Evolutionary conservation across 2,113 vertebrate genomes (phyloP).

Genomic region (Rhabdornis inornatus): DNA sequence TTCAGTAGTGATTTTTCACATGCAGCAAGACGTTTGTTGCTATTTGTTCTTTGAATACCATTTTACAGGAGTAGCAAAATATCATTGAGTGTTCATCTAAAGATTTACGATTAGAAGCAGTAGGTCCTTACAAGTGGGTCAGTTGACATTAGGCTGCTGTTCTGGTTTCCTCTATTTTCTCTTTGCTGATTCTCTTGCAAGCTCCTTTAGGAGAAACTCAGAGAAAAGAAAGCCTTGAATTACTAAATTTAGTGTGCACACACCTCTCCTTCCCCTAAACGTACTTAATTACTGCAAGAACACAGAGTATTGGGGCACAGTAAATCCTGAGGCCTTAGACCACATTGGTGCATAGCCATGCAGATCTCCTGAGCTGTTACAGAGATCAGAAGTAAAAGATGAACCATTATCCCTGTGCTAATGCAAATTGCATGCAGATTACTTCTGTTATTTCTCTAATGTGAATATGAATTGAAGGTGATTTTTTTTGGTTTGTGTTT

Average conservation of each 20-base stretch:
- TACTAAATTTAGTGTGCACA: not conserved
- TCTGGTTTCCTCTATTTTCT: not conserved
- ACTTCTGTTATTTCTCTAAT: not conserved
- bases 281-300: not conserved
- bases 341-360: not conserved
- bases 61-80: not conserved
- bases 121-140: not conserved
- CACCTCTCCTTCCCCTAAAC: not conserved
- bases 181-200: not conserved
- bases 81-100: not conserved
- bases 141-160: not conserved
- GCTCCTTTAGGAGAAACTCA: not conserved
- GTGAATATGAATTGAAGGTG: not conserved
- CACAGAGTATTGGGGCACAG: not conserved
- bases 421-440: not conserved
- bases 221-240: not conserved
- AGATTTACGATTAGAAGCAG: not conserved
- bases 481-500: not conserved
- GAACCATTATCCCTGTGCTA: not conserved
- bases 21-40: not conserved
- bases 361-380: not conserved
- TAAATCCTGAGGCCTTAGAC: not conserved
- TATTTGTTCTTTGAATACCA: not conserved
- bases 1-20: not conserved
- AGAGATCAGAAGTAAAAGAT: not conserved